Evolutionary conservation across 1,140 invertebrate species (phyloP).

Genomic region (Papilio polytes): DNA sequence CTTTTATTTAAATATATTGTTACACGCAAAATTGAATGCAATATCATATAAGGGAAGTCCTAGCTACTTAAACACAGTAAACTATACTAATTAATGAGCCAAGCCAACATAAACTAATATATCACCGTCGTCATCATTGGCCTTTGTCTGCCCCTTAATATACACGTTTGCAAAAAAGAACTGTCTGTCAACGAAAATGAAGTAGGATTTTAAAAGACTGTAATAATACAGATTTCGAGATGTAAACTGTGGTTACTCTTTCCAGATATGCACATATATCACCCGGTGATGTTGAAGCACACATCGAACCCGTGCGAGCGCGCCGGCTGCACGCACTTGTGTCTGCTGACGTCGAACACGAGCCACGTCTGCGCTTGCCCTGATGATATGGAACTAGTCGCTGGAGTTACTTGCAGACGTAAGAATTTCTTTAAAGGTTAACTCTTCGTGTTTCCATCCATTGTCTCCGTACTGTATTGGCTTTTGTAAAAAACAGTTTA

Average conservation of each 20-base stretch:
- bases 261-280: conserved; percentile 87
- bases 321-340: conserved; percentile 91
- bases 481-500: too few species aligned
- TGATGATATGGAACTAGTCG: conserved; percentile 85
- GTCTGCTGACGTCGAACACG: conserved; percentile 87
- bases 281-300: conserved; percentile 85
- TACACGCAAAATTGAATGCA: too few species aligned
- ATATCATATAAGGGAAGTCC: too few species aligned
- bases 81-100: too few species aligned
- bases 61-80: too few species aligned
- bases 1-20: too few species aligned
- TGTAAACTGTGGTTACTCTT: neutral
- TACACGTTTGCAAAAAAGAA: neutral
- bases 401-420: conserved; percentile 51
- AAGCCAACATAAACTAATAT: too few species aligned
- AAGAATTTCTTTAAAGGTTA: conserved; percentile 43
- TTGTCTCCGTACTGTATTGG: too few species aligned
- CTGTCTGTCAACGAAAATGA: neutral
- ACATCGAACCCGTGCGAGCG: conserved; percentile 88
- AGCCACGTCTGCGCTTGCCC: conserved; percentile 91
- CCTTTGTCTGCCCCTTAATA: too few species aligned
- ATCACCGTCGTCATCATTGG: too few species aligned
- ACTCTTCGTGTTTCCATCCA: too few species aligned
- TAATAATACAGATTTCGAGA: neutral
- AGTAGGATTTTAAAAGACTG: neutral